Base-by-base conservation (phyloP, 2,113 vertebrate species). In the Nerophis ophidion region DNA sequence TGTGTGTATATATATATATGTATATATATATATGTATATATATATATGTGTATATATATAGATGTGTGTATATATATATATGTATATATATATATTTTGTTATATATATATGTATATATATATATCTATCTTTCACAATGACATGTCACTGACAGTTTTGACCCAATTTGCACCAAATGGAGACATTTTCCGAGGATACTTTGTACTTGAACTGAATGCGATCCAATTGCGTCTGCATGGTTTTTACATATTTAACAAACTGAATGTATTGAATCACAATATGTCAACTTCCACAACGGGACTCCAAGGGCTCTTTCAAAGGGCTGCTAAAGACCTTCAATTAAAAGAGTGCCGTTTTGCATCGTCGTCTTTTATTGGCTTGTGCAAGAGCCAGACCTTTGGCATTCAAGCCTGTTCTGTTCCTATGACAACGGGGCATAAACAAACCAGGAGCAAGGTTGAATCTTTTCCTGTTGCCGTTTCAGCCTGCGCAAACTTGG, bases 121-220 rank as follows among this genome's bases (percentile, higher is more conserved):
- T 26, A 26, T 26, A 26, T 26, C 3, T 26, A 26, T 2, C 26
- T 26, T 26, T 26, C 26, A 26, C 26, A 26, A 26, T 26, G 26
- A 26, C 3, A 26, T 26, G 26, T 26, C 26, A 26, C 26, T 26
- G 26, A 26, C 26, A 26, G 26, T 26, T 4, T 26, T 26, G 26
- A 26, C 26, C 3, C 26, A 26, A 26, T 47, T 47, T 48, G n/a
- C n/a, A 48, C 7, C n/a, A 50, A 33, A 61, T 63, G 76, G 67
- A 74, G 87, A 86, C 85, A 87, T 77, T 83, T 86, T 86, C 26
- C 26, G 3, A 0, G 84, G 86, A 87, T 83, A 66, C 66, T 45
- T 65, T 67, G 69, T 56, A 35, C n/a, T 65, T 4, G 47, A 54
- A 64, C 47, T 35, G 66, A 33, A 26, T 65, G 8, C 61, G 51